A percentile compares a stretch with the other conserved stretches of the same genome.
Evolutionary conservation across 2,888 invertebrate genomes (phyloP).

Genomic region (Neria commutata): DNA sequence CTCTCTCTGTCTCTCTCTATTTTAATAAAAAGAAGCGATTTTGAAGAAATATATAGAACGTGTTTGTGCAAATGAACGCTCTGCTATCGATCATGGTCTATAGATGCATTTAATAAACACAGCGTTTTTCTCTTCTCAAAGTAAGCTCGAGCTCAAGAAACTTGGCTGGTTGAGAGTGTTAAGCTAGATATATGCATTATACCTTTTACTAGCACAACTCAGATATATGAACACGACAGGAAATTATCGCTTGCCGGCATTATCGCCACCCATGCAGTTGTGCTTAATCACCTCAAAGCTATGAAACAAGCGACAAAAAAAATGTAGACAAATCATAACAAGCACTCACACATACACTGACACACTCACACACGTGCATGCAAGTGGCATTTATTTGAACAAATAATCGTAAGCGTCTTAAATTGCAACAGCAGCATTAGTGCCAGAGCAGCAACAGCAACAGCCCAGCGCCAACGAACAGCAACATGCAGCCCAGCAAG

Average conservation of each 20-base stretch:
- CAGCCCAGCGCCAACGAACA: not conserved
- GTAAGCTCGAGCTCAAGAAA: too few relatives aligned
- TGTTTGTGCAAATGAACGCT: too few relatives aligned
- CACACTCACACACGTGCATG: constrained; percentile 13
- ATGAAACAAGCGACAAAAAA: not conserved
- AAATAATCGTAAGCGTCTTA: constrained; percentile 30
- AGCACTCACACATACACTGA: constrained; percentile 4
- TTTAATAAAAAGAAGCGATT: too few relatives aligned
- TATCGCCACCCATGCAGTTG: constrained; percentile 20
- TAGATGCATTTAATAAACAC: too few relatives aligned
- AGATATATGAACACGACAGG: not conserved
- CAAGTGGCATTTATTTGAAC: constrained; percentile 25
- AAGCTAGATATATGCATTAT: too few relatives aligned
- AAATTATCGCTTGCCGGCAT: not conserved
- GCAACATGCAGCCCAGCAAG: constrained; percentile 1
- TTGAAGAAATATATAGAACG: too few relatives aligned
- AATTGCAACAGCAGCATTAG: constrained; percentile 26
- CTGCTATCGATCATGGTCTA: too few relatives aligned
- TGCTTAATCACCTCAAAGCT: constrained; percentile 20
- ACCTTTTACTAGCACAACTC: too few relatives aligned
- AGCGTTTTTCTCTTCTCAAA: too few relatives aligned
- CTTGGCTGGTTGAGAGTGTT: too few relatives aligned
- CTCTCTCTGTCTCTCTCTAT: too few relatives aligned
- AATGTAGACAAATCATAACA: not conserved
- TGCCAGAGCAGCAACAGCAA: not conserved